These are phyloP conservation scores for Lasioglossum zephyrum DNA, from an alignment of 2,888 invertebrate genomes.

Conservation along the genomic window DNA sequence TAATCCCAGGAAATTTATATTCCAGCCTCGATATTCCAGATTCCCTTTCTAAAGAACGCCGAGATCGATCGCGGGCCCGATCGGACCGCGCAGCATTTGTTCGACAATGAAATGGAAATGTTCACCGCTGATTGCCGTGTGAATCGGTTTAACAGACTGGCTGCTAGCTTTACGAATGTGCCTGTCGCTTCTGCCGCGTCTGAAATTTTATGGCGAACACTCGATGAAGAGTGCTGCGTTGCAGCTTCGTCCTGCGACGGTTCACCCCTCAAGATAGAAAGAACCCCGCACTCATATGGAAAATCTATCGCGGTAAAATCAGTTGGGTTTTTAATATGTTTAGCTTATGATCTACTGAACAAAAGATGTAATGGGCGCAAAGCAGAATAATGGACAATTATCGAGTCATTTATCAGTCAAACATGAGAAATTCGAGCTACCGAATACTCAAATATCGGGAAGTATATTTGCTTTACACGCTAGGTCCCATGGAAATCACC, in stretches of 20 bases:
- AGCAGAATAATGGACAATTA: no score
- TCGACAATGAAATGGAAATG: constrained; percentile 39
- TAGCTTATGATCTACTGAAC: no score
- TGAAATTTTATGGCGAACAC: background rate
- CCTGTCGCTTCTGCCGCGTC: background rate
- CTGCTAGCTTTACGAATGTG: constrained; percentile 1
- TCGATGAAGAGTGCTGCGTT: background rate
- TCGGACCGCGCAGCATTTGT: background rate
- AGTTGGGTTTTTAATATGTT: no score
- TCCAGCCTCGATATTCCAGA: constrained; percentile 27
- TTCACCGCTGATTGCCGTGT: background rate
- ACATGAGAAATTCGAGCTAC: no score
- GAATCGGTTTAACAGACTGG: constrained; percentile 11
- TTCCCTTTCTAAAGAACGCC: constrained; percentile 49
- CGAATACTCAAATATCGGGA: no score
- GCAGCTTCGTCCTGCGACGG: background rate
- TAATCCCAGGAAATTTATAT: constrained; percentile 56
- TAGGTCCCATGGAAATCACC: no score
- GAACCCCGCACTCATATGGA: no score
- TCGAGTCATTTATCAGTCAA: no score
- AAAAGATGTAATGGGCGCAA: no score
- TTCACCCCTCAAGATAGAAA: no score
- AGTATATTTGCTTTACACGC: no score
- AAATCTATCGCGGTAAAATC: no score
- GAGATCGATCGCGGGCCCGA: constrained; percentile 1